A percentile compares a stretch with the other conserved stretches of the same genome.
Evolutionary conservation across 2,888 invertebrate genomes (phyloP).

Genomic region (Bhutanitis thaidina): DNA sequence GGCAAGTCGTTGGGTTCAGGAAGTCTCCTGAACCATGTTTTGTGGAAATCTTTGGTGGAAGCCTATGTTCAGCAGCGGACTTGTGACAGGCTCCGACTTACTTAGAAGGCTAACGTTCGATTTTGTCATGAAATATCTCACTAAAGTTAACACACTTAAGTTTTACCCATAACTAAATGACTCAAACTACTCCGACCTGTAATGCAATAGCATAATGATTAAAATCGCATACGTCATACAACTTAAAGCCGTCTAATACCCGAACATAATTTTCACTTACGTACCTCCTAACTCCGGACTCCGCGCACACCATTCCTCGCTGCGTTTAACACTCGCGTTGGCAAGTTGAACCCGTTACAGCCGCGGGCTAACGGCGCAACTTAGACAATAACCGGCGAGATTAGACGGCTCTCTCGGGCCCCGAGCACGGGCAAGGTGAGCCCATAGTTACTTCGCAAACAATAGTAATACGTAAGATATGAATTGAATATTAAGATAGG

Average conservation of each 20-base stretch:
- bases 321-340: conserved; percentile 28
- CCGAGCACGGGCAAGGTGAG: conserved; percentile 13
- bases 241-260: background rate
- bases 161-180: background rate
- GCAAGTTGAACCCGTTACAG: conserved; percentile 31
- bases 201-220: background rate
- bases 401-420: conserved; percentile 29
- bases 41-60: no score
- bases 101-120: no score
- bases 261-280: conserved; percentile 18
- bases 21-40: no score
- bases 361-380: conserved; percentile 45
- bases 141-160: no score
- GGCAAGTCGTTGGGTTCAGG: no score
- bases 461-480: conserved; percentile 23
- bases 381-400: conserved; percentile 56
- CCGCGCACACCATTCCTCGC: conserved; percentile 14
- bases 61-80: no score
- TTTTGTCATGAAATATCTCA: no score
- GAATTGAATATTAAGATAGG: conserved; percentile 28
- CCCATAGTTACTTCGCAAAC: conserved; percentile 21
- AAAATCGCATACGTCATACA: background rate
- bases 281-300: conserved; percentile 15
- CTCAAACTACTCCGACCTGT: background rate
- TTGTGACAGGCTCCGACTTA: no score